Percentiles rank a stretch among this genome's conserved stretches.
These are phyloP conservation scores for Pterostichus madidus DNA, from an alignment of 2,888 invertebrate species.

Conservation along the genomic window DNA sequence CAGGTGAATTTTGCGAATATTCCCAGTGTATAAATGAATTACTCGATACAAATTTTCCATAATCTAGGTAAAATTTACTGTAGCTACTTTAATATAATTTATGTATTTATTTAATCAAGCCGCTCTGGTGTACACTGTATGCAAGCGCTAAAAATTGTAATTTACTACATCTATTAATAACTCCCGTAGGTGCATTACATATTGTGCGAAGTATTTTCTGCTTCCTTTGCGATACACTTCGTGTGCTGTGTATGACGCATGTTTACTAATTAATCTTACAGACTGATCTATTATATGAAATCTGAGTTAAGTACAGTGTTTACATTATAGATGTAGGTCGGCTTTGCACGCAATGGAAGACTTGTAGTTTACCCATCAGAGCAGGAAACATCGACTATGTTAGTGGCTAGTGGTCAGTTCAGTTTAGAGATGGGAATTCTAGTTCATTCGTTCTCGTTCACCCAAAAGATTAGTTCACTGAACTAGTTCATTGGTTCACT, in stretches of 20 bases:
- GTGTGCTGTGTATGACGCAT: slow-evolving; percentile 48
- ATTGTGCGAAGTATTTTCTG: slow-evolving; percentile 40
- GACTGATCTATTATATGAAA: slow-evolving; percentile 50
- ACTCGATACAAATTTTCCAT: slow-evolving; percentile 39
- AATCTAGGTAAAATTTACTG: slow-evolving; percentile 23
- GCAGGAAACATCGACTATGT: too few relatives aligned
- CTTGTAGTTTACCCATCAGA: neutral
- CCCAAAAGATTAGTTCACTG: too few relatives aligned
- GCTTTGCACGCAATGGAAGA: slow-evolving; percentile 21
- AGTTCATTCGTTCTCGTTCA: too few relatives aligned
- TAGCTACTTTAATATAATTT: slow-evolving; percentile 39
- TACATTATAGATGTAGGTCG: slow-evolving; percentile 43
- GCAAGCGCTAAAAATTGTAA: slow-evolving; percentile 46
- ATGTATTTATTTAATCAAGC: slow-evolving; percentile 49
- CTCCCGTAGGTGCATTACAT: slow-evolving; percentile 43
- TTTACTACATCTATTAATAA: slow-evolving; percentile 51
- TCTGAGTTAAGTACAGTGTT: slow-evolving; percentile 51
- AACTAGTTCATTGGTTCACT: too few relatives aligned
- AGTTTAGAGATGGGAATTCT: too few relatives aligned
- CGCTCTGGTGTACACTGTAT: slow-evolving; percentile 9
- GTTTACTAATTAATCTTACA: slow-evolving; percentile 55
- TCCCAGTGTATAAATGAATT: slow-evolving; percentile 20
- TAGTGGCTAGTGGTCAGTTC: too few relatives aligned
- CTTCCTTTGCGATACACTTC: slow-evolving; percentile 31
- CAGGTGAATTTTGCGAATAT: neutral